Conservation (phyloP, 2,888 invertebrate species). For the Eristalis intricaria region DNA sequence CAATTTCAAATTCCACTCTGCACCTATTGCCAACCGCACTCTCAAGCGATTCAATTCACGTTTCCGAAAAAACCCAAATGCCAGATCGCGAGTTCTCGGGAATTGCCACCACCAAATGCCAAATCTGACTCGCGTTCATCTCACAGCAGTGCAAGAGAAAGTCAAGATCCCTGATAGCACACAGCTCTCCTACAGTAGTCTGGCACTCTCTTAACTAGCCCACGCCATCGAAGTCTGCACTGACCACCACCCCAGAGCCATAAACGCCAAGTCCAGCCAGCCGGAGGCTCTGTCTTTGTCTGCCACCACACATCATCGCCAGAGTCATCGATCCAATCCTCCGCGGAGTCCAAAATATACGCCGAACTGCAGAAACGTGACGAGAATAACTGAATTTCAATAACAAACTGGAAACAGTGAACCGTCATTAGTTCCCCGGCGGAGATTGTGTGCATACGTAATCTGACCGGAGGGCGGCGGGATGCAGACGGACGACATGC, state of each 20-base stretch:
- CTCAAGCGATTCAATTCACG: background rate
- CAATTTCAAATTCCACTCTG: background rate
- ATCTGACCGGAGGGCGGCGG: background rate
- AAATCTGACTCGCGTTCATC: background rate
- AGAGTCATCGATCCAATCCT: slow-evolving; percentile 52
- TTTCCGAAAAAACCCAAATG: background rate
- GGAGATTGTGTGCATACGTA: slow-evolving; percentile 61
- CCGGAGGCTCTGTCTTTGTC: background rate
- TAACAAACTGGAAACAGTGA: slow-evolving; percentile 55
- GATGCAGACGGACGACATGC: background rate
- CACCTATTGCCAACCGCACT: background rate
- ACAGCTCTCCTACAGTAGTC: background rate
- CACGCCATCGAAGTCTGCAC: background rate
- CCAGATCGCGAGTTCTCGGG: background rate
- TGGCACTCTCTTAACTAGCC: too few relatives aligned
- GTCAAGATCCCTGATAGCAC: background rate
- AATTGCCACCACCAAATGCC: background rate
- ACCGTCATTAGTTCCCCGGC: slow-evolving; percentile 58
- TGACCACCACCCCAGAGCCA: background rate
- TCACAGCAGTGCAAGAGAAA: background rate
- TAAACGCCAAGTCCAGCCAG: background rate
- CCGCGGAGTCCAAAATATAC: slow-evolving; percentile 36
- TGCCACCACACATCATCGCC: background rate
- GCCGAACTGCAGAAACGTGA: slow-evolving; percentile 52
- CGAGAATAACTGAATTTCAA: slow-evolving; percentile 67